Conservation (phyloP, 30 jellyfish, hydroid and myxozoan genomes). For the Hydractinia symbiolongicarpus region DNA sequence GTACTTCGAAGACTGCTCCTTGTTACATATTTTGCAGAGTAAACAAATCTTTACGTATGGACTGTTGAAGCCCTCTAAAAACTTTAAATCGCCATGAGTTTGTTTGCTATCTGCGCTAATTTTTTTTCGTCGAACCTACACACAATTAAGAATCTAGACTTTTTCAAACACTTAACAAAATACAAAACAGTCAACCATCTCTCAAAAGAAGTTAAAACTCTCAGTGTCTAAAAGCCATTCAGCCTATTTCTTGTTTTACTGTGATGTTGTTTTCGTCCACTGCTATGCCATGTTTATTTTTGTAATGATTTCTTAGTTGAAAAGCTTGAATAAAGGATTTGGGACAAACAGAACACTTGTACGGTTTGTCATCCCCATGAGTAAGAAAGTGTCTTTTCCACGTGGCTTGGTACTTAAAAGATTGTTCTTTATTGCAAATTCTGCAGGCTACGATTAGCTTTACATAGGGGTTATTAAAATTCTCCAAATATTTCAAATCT, state of each 20-base stretch:
- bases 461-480: constrained; percentile 25
- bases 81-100: constrained; percentile 3
- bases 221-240: no score
- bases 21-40: constrained; percentile 31
- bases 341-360: neutral
- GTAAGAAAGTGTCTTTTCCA: constrained; percentile 30
- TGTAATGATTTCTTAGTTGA: neutral
- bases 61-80: constrained; percentile 26
- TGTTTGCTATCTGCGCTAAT: no score
- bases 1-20: constrained; percentile 24
- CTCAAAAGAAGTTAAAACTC: no score
- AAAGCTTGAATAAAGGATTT: constrained; percentile 7
- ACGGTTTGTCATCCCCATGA: constrained; percentile 19
- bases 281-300: constrained; percentile 1
- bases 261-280: neutral
- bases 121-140: no score
- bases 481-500: constrained; percentile 15
- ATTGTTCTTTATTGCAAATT: constrained; percentile 18
- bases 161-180: no score
- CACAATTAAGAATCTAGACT: no score
- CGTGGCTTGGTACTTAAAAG: constrained; percentile 11
- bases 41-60: constrained; percentile 30
- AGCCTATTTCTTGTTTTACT: no score
- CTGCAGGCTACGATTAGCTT: constrained; percentile 7
- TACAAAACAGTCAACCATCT: no score